These are phyloP conservation scores for Crocuta crocuta DNA, from an alignment of 2,113 vertebrate genomes.

Conservation along the genomic window DNA sequence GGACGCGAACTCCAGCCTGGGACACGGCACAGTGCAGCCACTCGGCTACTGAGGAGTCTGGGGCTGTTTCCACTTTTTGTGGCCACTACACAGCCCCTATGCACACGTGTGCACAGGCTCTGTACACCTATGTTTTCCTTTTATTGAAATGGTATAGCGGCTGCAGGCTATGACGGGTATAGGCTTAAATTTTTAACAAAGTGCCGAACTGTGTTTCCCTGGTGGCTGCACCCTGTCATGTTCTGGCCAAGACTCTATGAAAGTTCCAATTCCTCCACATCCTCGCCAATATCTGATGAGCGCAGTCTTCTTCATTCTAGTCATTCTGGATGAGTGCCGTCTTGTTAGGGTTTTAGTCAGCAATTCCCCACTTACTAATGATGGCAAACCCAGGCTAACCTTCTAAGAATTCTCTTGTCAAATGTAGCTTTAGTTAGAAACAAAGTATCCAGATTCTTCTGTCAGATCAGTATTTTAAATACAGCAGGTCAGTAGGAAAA, in stretches of 20 bases:
- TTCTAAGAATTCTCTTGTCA: not conserved
- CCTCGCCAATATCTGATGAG: accelerated
- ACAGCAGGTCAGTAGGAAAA: not conserved
- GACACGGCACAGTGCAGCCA: accelerated
- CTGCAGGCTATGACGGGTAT: not conserved
- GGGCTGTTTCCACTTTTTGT: not conserved
- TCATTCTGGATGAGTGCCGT: not conserved
- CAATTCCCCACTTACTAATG: not conserved
- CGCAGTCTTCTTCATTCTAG: not conserved
- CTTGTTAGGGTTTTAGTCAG: not conserved
- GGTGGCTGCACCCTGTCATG: not conserved
- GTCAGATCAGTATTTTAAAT: not conserved
- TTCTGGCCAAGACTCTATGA: accelerated
- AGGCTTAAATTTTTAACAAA: not conserved
- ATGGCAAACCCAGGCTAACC: not conserved
- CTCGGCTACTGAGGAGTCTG: not conserved
- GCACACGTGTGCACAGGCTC: too few relatives aligned
- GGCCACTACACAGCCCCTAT: not conserved
- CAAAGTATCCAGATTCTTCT: not conserved
- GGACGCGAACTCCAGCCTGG: too few relatives aligned
- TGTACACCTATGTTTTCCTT: not conserved
- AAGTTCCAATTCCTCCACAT: not conserved
- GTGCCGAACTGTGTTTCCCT: not conserved
- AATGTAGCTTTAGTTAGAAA: not conserved
- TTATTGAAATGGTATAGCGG: not conserved